phyloP scores from a whole-genome alignment of 1,140 invertebrate genomes.

The Polypedilum pembai region DNA sequence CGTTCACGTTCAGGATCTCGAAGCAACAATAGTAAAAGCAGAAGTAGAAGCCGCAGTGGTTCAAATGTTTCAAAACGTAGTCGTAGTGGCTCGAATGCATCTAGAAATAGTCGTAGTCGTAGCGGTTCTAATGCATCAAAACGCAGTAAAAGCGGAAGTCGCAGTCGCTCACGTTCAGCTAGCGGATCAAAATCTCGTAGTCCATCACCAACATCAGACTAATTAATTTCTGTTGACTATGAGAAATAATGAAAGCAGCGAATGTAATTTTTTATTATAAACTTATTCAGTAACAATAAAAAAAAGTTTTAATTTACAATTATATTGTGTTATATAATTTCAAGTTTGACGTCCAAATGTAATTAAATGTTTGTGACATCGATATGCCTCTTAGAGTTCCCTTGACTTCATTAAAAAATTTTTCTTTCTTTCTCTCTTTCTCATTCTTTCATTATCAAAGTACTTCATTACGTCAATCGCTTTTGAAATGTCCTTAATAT shows the following conservation, averaged over 20 bases:
- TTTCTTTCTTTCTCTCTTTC: neutral
- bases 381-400: neutral
- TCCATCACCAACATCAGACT: slow-evolving; percentile 24
- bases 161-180: slow-evolving; percentile 32
- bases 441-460: neutral
- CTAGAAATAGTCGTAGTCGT: slow-evolving; percentile 36
- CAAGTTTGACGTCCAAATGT: neutral
- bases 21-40: slow-evolving; percentile 36
- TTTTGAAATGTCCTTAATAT: neutral
- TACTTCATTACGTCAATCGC: neutral
- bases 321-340: neutral
- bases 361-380: neutral
- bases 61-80: slow-evolving; percentile 36
- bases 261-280: neutral
- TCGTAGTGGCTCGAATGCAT: slow-evolving; percentile 14
- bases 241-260: neutral
- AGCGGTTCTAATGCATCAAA: slow-evolving; percentile 43
- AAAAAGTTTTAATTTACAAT: neutral
- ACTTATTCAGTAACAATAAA: neutral
- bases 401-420: slow-evolving; percentile 15
- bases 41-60: slow-evolving; percentile 35
- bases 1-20: slow-evolving; percentile 37
- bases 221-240: neutral
- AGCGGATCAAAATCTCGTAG: slow-evolving; percentile 30
- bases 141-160: slow-evolving; percentile 33